Evolutionary conservation across 2,113 vertebrate genomes (phyloP).

Genomic region (Ammospiza caudacuta): DNA sequence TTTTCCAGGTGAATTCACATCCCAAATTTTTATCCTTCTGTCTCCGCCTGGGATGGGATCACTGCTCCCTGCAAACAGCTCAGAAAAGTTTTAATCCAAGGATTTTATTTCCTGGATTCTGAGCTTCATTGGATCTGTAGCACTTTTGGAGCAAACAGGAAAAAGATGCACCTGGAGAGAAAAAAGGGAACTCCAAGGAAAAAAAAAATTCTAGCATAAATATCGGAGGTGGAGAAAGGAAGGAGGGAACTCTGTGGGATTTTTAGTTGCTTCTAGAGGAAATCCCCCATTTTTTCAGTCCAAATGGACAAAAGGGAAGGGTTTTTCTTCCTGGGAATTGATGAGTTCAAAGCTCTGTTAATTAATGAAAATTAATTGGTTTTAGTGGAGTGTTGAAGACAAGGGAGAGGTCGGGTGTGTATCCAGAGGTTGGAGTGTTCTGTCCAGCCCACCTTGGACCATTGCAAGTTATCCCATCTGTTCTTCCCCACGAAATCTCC

Average conservation of each 20-base stretch:
- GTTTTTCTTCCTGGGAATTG: neutral
- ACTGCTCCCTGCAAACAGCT: neutral
- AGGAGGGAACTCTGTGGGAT: neutral
- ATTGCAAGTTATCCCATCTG: rapidly evolving
- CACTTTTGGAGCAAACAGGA: neutral
- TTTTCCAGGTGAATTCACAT: neutral
- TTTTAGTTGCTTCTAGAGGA: neutral
- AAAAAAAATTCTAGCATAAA: neutral
- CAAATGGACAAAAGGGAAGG: neutral
- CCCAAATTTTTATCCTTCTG: neutral
- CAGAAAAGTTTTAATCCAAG: neutral
- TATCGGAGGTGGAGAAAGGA: neutral
- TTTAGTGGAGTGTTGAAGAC: neutral
- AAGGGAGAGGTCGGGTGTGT: rapidly evolving
- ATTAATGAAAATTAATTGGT: neutral
- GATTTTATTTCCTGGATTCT: neutral
- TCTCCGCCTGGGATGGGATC: too few relatives aligned
- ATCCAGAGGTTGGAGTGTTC: neutral
- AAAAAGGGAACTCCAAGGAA: neutral
- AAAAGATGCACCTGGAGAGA: neutral
- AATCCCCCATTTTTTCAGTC: neutral
- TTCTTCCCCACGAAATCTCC: neutral
- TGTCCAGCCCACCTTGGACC: neutral
- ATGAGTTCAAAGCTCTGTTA: neutral
- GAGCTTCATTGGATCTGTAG: neutral